Evolutionary conservation across 2,888 invertebrate species (phyloP), one percentile per base, ranked within the genome.

Genomic region (Allophyes oxyacanthae): DNA sequence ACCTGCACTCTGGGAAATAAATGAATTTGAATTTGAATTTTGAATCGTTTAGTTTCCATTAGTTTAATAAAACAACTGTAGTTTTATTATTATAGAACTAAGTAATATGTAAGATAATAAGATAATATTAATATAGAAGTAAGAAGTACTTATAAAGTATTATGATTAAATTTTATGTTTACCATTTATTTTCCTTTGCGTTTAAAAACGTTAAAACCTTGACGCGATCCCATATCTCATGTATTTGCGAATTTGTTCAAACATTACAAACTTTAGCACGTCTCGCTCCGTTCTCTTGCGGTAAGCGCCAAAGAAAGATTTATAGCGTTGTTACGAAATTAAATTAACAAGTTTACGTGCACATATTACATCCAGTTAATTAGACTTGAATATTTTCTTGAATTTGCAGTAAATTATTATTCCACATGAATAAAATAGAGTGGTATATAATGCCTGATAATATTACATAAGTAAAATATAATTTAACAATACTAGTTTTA

Each of bases 321-420:
- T 64, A 72, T 57, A 32, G 44, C 63, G 30, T 59, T 28, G 28
- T 64, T 72, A 77, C 66, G 70, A 77, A 49, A 40, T 57, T 57
- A 55, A 60, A 45, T 61, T 67, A 69, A 74, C 68, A 69, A 70
- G 62, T 75, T 64, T 41, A 37, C 34, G 36, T 55, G 54, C 44
- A 15, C 37, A 58, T 48, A 58, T 51, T 48, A 46, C 28, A 48
- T 43, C 6, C 10, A 41, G 48, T 63, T 56, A 49, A 52, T 55
- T 46, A 40, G 65, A 50, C 30, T 28, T 44, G 33, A 48, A 8
- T n/a, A 32, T 33, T 41, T n/a, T 34, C n/a, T 11, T 41, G 28
- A 42, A 40, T 8, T 20, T 64, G 37, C 15, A 32, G n/a, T 40
- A 34, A 36, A 25, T 67, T 43, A 7, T 33, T 46, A 33, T 34